A percentile compares a stretch with the other conserved stretches of the same genome.
These are phyloP conservation scores for Bos javanicus DNA, from an alignment of 2,113 vertebrate species.

Conservation along the genomic window DNA sequence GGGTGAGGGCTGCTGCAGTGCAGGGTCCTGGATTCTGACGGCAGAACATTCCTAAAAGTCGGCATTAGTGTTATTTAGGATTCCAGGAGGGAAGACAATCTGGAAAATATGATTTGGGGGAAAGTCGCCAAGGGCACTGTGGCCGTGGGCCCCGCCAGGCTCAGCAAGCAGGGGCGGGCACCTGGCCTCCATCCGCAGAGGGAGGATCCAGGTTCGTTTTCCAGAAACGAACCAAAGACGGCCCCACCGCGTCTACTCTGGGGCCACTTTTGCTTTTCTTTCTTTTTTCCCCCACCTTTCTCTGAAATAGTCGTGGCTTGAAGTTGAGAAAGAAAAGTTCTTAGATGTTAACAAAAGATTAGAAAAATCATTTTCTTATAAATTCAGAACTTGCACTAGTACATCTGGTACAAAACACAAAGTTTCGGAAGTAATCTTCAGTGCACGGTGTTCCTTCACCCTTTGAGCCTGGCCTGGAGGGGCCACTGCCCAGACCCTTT, in stretches of 20 bases:
- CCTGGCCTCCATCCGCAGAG: not conserved
- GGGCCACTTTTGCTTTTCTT: not conserved
- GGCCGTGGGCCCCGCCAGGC: not conserved
- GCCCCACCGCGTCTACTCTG: not conserved
- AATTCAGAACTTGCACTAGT: not conserved
- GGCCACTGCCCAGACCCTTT: not conserved
- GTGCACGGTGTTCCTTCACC: not conserved
- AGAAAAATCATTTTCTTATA: not conserved
- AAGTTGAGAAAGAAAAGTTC: not conserved
- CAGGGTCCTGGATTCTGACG: not conserved
- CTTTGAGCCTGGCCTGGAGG: not conserved
- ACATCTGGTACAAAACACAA: not conserved
- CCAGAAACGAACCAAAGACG: not conserved
- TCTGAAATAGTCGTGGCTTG: not conserved
- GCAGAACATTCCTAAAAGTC: not conserved
- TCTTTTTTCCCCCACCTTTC: not conserved
- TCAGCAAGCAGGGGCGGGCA: not conserved
- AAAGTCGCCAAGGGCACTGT: not conserved
- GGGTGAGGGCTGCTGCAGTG: not conserved
- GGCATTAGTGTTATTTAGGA: not conserved
- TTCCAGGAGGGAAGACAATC: not conserved
- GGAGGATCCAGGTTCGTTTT: not conserved
- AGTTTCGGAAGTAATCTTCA: not conserved
- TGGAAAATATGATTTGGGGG: not conserved
- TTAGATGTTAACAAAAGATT: not conserved